These are phyloP conservation scores for Caenorhabditis briggsae DNA, from an alignment of 1,140 invertebrate genomes.

Conservation along the genomic window DNA sequence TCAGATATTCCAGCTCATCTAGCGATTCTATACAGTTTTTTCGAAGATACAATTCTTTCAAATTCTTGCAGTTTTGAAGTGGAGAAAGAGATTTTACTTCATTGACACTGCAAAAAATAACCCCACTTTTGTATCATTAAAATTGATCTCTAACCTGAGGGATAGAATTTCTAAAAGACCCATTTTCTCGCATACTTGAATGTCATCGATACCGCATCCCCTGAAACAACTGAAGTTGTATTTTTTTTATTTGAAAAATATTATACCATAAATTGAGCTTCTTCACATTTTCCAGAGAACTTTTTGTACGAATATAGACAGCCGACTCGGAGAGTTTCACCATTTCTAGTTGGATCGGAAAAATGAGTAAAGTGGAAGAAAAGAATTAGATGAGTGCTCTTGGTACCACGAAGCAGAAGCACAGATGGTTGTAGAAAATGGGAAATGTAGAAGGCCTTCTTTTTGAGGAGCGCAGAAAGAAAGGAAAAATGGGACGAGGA, in stretches of 20 bases:
- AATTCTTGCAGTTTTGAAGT: conserved; percentile 65
- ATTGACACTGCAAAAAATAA: conserved; percentile 66
- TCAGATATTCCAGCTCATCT: conserved; percentile 65
- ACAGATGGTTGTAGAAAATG: conserved; percentile 11
- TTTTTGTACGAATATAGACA: conserved; percentile 69
- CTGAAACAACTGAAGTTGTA: conserved; percentile 60
- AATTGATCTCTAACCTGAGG: conserved; percentile 57
- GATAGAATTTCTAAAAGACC: conserved; percentile 67
- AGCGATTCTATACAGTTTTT: conserved; percentile 67
- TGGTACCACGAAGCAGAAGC: not conserved
- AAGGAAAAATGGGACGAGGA: not conserved
- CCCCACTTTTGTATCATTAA: not conserved
- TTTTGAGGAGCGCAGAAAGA: not conserved
- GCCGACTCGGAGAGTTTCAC: conserved; percentile 67
- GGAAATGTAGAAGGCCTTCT: conserved; percentile 46
- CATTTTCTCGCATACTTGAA: conserved; percentile 68
- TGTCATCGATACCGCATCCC: conserved; percentile 72
- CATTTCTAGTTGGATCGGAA: conserved; percentile 55
- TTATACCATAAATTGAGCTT: conserved; percentile 69
- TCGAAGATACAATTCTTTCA: conserved; percentile 70
- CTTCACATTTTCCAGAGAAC: conserved; percentile 65
- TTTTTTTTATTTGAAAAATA: not conserved
- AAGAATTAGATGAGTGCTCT: conserved; percentile 33
- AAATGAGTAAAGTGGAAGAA: conserved; percentile 31
- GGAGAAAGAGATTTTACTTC: conserved; percentile 62